Percentiles rank a stretch among this genome's conserved stretches.
phyloP scores from a whole-genome alignment of 2,113 vertebrate species.

The Cyprinodon variegatus region DNA sequence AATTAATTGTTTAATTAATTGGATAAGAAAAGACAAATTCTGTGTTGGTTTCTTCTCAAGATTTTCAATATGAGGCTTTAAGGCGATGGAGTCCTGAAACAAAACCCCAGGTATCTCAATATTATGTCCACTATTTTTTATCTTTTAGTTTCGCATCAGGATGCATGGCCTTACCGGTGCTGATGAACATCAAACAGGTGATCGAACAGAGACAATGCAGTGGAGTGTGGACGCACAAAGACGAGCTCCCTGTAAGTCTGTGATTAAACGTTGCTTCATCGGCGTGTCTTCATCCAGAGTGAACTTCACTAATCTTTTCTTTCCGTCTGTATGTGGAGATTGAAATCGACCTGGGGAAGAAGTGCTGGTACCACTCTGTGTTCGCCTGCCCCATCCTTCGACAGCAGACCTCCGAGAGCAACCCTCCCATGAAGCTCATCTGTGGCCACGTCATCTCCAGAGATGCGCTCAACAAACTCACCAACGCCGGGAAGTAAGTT shows the following conservation, averaged over 20 bases:
- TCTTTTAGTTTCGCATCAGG: conserved; percentile 86
- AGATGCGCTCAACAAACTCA: conserved; percentile 91
- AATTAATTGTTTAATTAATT: no score
- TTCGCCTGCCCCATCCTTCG: conserved; percentile 91
- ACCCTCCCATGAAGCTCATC: conserved; percentile 91
- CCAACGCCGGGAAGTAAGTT: conserved; percentile 89
- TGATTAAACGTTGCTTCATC: not conserved
- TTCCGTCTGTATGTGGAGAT: conserved; percentile 73
- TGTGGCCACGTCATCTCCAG: conserved; percentile 91
- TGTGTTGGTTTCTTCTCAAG: no score
- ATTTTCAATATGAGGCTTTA: no score
- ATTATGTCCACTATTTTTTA: not conserved
- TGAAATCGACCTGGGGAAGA: conserved; percentile 91
- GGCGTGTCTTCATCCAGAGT: not conserved
- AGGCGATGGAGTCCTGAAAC: no score
- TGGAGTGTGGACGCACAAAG: conserved; percentile 91
- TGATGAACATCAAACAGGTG: conserved; percentile 93
- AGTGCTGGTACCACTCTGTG: conserved; percentile 93
- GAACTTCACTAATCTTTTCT: not conserved
- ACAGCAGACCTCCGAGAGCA: conserved; percentile 90
- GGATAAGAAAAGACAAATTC: no score
- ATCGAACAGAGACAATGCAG: conserved; percentile 91
- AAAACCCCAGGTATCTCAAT: not conserved
- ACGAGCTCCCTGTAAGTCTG: conserved; percentile 85
- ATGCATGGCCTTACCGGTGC: conserved; percentile 88